Evolutionary conservation across 92 coral and sea anemone species (phyloP), one percentile per base, ranked within the genome.

Genomic region (Phenganax marumi): DNA sequence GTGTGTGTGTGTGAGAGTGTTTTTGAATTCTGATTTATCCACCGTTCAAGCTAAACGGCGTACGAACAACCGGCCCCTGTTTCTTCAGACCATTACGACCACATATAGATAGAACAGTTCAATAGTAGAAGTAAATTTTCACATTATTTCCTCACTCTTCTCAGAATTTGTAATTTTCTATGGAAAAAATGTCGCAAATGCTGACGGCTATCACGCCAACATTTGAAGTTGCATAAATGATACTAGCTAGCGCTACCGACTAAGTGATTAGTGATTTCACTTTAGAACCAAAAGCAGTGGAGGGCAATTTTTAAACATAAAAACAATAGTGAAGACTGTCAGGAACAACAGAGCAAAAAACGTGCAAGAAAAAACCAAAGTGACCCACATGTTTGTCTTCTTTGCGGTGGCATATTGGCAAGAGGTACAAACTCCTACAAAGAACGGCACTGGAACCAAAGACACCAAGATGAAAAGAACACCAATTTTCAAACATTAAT

Each of bases 201-300:
- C 60, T 18, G 60, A 54, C 14, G 5, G 60, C 60, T 54, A 54
- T 54, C 60, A 54, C 60, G 14, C 60, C 13, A 54, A 54, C 60
- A 4, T 54, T 54, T 54, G 7, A 54, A 54, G 60, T 54, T 54
- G 7, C 7, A 54, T 54, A 54, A 54, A 54, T 54, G 60, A 10
- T 11, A 54, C 60, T 54, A 54, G 60, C 7, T 54, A 54, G 60
- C 17, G 60, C 17, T 54, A 54, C 60, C n/a, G n/a, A n/a, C n/a
- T n/a, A n/a, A n/a, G n/a, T n/a, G n/a, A n/a, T n/a, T n/a, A n/a
- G n/a, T 54, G 60, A 12, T 54, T 54, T 54, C 60, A 64, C 70
- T 64, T 64, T 64, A 64, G 70, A 64, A 64, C 47, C n/a, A 64
- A 64, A 64, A 54, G 17, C 60, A 54, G 60, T 54, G 60, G 60